These are phyloP conservation scores for Baronia brevicornis DNA, from an alignment of 2,888 invertebrate species.

Conservation along the genomic window DNA sequence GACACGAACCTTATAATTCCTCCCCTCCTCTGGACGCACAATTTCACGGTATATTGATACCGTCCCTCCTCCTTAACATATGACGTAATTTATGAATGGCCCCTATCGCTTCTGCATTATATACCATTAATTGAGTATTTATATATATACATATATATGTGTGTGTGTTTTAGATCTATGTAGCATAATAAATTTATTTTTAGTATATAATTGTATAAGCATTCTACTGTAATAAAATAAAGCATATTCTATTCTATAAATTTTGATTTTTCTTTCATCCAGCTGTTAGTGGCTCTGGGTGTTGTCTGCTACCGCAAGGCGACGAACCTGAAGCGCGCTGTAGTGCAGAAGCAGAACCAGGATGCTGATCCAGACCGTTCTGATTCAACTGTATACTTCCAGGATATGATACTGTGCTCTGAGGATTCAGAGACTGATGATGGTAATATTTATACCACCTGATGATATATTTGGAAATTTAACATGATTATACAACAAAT, in stretches of 20 bases:
- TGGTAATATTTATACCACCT: constrained; percentile 63
- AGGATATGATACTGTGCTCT: constrained; percentile 93
- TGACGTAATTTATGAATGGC: too few species aligned
- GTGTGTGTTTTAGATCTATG: not conserved
- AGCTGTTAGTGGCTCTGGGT: constrained; percentile 89
- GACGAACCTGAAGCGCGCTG: constrained; percentile 84
- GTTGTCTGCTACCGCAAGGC: constrained; percentile 94
- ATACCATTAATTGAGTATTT: too few species aligned
- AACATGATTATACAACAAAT: too few species aligned
- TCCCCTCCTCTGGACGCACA: too few species aligned
- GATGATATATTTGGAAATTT: not conserved
- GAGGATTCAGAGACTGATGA: constrained; percentile 93
- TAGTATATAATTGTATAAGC: constrained; percentile 77
- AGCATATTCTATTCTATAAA: too few species aligned
- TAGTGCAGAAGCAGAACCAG: constrained; percentile 82
- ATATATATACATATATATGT: too few species aligned
- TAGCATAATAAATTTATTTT: not conserved
- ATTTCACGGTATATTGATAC: too few species aligned
- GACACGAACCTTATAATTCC: too few species aligned
- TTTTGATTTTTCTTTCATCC: constrained; percentile 46
- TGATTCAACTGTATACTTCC: constrained; percentile 97
- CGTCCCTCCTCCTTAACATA: too few species aligned
- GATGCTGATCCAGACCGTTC: constrained; percentile 92
- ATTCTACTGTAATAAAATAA: constrained; percentile 74
- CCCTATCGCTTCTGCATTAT: too few species aligned